A percentile compares a stretch with the other conserved stretches of the same genome.
Evolutionary conservation across 2,113 vertebrate species (phyloP).

Genomic region (Acrocephalus kingi): DNA sequence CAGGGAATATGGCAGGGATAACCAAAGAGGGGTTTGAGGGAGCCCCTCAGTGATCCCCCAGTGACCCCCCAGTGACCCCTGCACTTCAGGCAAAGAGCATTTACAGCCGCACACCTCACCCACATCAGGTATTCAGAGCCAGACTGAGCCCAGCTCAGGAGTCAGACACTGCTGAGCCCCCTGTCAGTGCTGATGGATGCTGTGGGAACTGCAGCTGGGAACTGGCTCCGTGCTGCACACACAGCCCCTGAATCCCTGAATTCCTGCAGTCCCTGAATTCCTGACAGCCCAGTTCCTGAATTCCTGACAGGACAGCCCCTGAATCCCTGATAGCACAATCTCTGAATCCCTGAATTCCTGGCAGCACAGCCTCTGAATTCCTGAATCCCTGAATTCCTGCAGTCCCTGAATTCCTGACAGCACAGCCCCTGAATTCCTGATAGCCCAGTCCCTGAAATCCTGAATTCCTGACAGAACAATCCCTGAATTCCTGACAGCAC

Average conservation of each 20-base stretch:
- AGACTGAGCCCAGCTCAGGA: not conserved
- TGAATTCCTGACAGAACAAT: too few species aligned
- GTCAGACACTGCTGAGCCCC: not conserved
- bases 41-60: not conserved
- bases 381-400: too few species aligned
- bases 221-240: not conserved
- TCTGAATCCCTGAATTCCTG: not conserved
- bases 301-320: too few species aligned
- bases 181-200: not conserved
- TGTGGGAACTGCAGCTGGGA: not conserved
- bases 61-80: not conserved
- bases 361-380: not conserved
- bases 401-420: too few species aligned
- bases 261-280: too few species aligned
- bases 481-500: not conserved
- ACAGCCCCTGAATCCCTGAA: not conserved
- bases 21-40: rapidly evolving
- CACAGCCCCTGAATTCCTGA: not conserved
- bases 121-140: not conserved
- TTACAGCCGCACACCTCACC: not conserved
- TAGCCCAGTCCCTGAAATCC: not conserved
- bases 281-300: not conserved
- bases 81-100: not conserved
- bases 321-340: not conserved
- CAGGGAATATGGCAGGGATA: not conserved